A percentile compares a stretch with the other conserved stretches of the same genome.
These are phyloP conservation scores for Actinia tenebrosa DNA, from an alignment of 64 coral and sea anemone species.

Conservation along the genomic window DNA sequence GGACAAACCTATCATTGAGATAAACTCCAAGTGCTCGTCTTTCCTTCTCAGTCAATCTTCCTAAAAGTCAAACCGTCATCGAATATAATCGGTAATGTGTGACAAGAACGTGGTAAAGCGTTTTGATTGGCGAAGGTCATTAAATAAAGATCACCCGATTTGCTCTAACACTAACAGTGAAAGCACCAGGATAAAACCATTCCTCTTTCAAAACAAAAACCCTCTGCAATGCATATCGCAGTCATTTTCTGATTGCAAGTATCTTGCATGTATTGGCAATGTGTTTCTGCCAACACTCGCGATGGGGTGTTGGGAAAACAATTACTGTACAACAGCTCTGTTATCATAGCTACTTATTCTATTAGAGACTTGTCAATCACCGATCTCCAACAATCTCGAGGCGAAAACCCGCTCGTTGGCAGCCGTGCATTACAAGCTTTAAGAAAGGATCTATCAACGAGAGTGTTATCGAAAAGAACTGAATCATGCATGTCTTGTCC, in stretches of 20 bases:
- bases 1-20: neutral
- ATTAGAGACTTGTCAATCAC: conserved; percentile 71
- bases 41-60: neutral
- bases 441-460: conserved; percentile 65
- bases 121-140: conserved; percentile 12
- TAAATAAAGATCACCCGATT: conserved; percentile 24
- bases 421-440: conserved; percentile 60
- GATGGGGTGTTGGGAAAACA: conserved; percentile 25
- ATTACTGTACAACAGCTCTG: conserved; percentile 9
- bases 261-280: neutral
- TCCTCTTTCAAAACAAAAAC: neutral
- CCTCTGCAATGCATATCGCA: neutral
- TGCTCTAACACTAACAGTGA: neutral
- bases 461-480: conserved; percentile 38
- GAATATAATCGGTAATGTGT: conserved; percentile 12
- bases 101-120: conserved; percentile 4
- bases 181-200: neutral
- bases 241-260: neutral
- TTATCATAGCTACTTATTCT: conserved; percentile 34
- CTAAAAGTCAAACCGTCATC: conserved; percentile 3
- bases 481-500: neutral
- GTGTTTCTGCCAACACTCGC: neutral
- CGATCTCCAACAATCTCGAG: conserved; percentile 35
- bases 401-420: conserved; percentile 28
- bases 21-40: neutral